Percentiles rank a stretch among this genome's conserved stretches.
These are phyloP conservation scores for Cheilosia impressa DNA, from an alignment of 2,888 invertebrate species.

Conservation along the genomic window DNA sequence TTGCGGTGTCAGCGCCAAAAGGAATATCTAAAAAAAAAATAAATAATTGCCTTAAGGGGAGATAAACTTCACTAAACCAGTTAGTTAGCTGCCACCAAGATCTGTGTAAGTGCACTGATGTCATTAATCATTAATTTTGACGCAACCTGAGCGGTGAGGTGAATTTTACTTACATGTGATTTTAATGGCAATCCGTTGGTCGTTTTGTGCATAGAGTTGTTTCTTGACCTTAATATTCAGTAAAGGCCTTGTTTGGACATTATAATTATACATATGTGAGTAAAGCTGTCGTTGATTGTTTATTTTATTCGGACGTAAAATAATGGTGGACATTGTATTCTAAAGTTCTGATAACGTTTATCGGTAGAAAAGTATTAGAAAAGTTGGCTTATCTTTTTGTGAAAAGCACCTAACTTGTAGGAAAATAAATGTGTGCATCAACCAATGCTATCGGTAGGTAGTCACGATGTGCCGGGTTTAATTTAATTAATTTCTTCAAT, in stretches of 20 bases:
- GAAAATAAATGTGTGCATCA: no score
- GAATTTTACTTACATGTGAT: not conserved
- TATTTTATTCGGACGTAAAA: not conserved
- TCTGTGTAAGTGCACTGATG: conserved; percentile 1
- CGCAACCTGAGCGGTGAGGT: conserved; percentile 10
- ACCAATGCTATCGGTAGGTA: no score
- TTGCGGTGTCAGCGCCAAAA: conserved; percentile 9
- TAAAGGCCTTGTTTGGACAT: not conserved
- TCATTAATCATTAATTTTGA: conserved; percentile 55
- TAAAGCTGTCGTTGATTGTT: not conserved
- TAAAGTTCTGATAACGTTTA: no score
- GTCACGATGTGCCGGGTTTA: no score
- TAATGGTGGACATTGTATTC: no score
- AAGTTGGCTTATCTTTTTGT: no score
- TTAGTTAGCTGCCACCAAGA: conserved; percentile 9
- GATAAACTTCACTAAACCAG: conserved; percentile 9
- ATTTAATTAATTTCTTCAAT: no score
- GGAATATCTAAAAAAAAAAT: conserved; percentile 15
- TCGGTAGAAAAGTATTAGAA: no score
- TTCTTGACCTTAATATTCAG: conserved; percentile 3
- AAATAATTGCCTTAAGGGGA: conserved; percentile 2
- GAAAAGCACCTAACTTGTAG: no score
- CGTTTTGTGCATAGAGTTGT: not conserved
- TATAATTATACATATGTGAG: not conserved
- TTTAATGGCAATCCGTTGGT: conserved; percentile 22